phyloP scores from a whole-genome alignment of 2,888 invertebrate genomes.

The Yponomeuta cagnagella region DNA sequence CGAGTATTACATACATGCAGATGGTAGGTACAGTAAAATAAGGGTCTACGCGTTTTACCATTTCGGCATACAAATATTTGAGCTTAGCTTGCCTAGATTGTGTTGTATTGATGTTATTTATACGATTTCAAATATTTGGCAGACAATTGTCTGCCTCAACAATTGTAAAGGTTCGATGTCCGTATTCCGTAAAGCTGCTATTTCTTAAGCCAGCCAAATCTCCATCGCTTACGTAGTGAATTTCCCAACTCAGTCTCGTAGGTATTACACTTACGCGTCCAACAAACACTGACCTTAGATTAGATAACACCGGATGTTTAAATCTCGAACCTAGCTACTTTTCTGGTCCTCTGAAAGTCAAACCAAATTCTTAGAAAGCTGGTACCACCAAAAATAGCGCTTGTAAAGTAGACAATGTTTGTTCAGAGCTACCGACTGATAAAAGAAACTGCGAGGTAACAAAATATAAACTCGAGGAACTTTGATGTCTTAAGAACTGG shows the following conservation, averaged over 20 bases:
- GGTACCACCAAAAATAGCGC: slow-evolving; percentile 16
- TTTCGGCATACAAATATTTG: no score
- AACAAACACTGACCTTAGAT: slow-evolving; percentile 71
- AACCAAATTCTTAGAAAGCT: not conserved
- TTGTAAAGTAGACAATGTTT: slow-evolving; percentile 29
- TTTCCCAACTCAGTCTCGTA: slow-evolving; percentile 29
- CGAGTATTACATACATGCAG: no score
- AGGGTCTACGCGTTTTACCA: no score
- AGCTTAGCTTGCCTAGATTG: no score
- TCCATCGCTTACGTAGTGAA: slow-evolving; percentile 29
- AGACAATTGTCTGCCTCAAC: no score
- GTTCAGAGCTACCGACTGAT: slow-evolving; percentile 35
- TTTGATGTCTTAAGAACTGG: not conserved
- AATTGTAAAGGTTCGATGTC: not conserved
- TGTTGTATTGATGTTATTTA: no score
- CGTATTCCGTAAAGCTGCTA: not conserved
- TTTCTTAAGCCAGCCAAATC: not conserved
- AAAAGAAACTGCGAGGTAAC: slow-evolving; percentile 26
- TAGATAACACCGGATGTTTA: slow-evolving; percentile 66
- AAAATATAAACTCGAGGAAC: not conserved
- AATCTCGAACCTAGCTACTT: not conserved
- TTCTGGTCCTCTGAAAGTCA: not conserved
- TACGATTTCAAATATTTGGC: no score
- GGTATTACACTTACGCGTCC: slow-evolving; percentile 28
- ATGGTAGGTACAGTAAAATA: no score